Base-by-base conservation (phyloP, 2,888 invertebrate species). In the Blastobasis adustella region DNA sequence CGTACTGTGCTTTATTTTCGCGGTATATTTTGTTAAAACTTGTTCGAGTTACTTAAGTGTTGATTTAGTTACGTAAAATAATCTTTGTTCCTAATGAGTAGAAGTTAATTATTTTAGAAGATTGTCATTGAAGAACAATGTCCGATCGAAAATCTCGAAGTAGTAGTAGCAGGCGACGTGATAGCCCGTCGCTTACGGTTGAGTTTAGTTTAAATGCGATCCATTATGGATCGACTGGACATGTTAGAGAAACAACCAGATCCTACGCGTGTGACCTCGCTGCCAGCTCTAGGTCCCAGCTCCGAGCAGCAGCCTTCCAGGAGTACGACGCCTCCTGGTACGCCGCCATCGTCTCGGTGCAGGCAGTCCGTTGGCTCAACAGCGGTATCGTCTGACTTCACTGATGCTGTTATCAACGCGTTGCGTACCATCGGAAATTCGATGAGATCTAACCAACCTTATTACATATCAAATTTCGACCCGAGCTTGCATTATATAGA, bases 401-500 rank as follows among this genome's bases (percentile, higher is more conserved):
- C 6, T 40, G 9, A 6, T 6, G 41, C 7, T 9, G 6, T 40
- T 40, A 40, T 9, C 41, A 40, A 40, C 9, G 6, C 7, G 6
- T 40, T 6, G 41, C 41, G 41, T 9, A 40, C 41, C 1, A 40
- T 40, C 41, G 41, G 6, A 6, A 9, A 8, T 40, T 8, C 9
- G 9, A 41, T 39, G 37, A 45, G 46, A 36, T 37, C 47, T 1
- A 38, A 45, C 6, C 37, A 49, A 42, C 23, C 23, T 23, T 52
- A 46, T 10, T 49, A 49, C 39, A 49, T 52, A 9, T 49, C 49
- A 36, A 49, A 49, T 39, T 54, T 54, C 9, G 49, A 49, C 38
- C 55, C 56, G 5, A 49, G 9, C 45, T 10, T 58, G n/a, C 55
- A 57, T 37, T 54, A 58, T 23, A 50, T 58, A 37, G 52, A 57